Evolutionary conservation across 2,888 invertebrate species (phyloP).

Genomic region (Oscheius myriophilus): DNA sequence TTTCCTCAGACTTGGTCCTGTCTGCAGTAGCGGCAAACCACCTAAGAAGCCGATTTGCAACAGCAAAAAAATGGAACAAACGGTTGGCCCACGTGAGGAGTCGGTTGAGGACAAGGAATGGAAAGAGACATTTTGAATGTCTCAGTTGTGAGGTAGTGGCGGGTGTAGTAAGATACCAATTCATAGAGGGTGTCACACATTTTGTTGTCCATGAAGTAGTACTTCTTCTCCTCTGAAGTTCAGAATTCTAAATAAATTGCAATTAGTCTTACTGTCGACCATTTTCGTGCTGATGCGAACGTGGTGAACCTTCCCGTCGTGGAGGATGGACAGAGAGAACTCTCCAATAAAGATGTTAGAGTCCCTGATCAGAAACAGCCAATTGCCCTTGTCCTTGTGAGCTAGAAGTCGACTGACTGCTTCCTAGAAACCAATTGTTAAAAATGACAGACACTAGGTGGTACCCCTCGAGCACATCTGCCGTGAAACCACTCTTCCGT

Average conservation of each 20-base stretch:
- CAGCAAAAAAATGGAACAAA: conserved; percentile 30
- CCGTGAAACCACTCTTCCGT: conserved; percentile 71
- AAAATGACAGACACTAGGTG: no score
- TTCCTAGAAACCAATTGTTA: conserved; percentile 37
- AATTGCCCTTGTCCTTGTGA: conserved; percentile 79
- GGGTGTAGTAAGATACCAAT: conserved; percentile 68
- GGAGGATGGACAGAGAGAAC: conserved; percentile 92
- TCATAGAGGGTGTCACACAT: conserved; percentile 70
- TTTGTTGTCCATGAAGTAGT: conserved; percentile 67
- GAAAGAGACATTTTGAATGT: conserved; percentile 58
- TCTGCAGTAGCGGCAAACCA: conserved; percentile 67
- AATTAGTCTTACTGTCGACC: conserved; percentile 51
- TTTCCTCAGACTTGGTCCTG: conserved; percentile 77
- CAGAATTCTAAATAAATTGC: not conserved
- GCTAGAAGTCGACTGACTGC: conserved; percentile 62
- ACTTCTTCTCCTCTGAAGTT: conserved; percentile 65
- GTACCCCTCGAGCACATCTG: conserved; percentile 59
- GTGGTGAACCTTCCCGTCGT: conserved; percentile 66
- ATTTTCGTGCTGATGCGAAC: conserved; percentile 66
- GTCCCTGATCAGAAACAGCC: conserved; percentile 91
- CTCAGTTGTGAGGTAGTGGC: conserved; percentile 53
- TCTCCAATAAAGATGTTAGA: conserved; percentile 87
- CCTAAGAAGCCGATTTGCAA: conserved; percentile 39
- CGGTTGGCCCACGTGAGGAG: conserved; percentile 67
- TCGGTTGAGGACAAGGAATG: conserved; percentile 70